phyloP scores from a whole-genome alignment of 2,113 vertebrate species.

The Orcinus orca region DNA sequence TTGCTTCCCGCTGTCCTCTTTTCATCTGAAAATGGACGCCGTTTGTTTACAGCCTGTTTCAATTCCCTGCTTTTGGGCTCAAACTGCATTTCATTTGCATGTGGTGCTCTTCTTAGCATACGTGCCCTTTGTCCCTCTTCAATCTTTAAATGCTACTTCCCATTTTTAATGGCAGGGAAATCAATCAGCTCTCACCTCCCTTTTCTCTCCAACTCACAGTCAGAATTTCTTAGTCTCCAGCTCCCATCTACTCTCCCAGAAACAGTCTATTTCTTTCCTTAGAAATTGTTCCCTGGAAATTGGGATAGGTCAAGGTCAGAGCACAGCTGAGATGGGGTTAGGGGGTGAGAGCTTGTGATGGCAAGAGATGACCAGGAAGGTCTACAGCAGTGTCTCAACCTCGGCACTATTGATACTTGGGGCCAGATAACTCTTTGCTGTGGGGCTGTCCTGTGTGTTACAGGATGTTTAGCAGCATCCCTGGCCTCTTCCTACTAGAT shows the following conservation, averaged over 20 bases:
- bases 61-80: slow-evolving; percentile 21
- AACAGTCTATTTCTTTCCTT: background rate
- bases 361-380: background rate
- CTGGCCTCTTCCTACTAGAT: background rate
- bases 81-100: background rate
- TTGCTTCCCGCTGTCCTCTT: slow-evolving; percentile 36
- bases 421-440: background rate
- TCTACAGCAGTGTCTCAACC: background rate
- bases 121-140: background rate
- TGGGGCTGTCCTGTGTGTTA: too few relatives aligned
- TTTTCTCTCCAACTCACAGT: background rate
- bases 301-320: background rate
- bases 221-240: slow-evolving; percentile 19
- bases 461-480: background rate
- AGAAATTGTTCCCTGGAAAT: background rate
- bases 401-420: background rate
- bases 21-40: slow-evolving; percentile 61
- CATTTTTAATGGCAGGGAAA: background rate
- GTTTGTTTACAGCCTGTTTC: slow-evolving; percentile 45
- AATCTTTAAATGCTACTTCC: background rate
- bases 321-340: background rate
- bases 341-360: background rate
- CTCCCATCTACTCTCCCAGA: background rate
- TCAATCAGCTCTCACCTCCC: background rate
- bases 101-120: background rate